Conservation (phyloP, 2,113 vertebrate genomes). For the Xiphophorus maculatus region DNA sequence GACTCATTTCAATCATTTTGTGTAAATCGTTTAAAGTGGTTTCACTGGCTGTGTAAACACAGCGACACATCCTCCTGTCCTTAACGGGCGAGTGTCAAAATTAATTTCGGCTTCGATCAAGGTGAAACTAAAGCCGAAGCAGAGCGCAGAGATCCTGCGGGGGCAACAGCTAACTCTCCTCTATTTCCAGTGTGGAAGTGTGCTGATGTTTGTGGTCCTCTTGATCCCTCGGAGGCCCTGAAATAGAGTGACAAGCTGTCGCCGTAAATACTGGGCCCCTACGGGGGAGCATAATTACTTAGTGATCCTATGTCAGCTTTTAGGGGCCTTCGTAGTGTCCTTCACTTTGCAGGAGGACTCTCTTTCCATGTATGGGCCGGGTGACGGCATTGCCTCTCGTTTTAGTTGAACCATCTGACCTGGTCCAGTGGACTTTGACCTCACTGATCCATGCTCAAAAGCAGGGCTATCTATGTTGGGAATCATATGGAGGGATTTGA, state of each 20-base stretch:
- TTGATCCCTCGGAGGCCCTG: constrained; percentile 63
- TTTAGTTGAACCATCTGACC: constrained; percentile 2
- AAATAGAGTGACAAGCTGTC: constrained; percentile 80
- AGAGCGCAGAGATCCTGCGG: constrained; percentile 46
- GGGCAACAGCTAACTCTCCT: constrained; percentile 34
- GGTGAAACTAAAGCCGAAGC: constrained; percentile 33
- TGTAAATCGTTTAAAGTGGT: neutral
- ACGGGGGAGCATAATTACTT: constrained; percentile 69
- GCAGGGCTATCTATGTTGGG: neutral
- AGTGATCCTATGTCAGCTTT: constrained; percentile 48
- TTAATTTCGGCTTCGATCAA: constrained; percentile 42
- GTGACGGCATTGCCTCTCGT: constrained; percentile 25
- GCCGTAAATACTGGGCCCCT: constrained; percentile 75
- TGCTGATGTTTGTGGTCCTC: constrained; percentile 55
- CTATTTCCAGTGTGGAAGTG: constrained; percentile 70
- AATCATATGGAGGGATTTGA: constrained; percentile 3
- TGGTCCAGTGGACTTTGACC: constrained; percentile 30
- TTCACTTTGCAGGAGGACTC: constrained; percentile 44
- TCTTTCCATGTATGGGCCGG: constrained; percentile 1
- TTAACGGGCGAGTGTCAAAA: neutral
- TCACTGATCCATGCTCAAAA: constrained; percentile 21
- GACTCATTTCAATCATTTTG: constrained; percentile 16
- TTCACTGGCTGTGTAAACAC: neutral
- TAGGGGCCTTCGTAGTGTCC: constrained; percentile 42
- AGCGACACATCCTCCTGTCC: neutral